Base-by-base conservation (phyloP, 2,888 invertebrate genomes). In the Cremastinae sp. region DNA sequence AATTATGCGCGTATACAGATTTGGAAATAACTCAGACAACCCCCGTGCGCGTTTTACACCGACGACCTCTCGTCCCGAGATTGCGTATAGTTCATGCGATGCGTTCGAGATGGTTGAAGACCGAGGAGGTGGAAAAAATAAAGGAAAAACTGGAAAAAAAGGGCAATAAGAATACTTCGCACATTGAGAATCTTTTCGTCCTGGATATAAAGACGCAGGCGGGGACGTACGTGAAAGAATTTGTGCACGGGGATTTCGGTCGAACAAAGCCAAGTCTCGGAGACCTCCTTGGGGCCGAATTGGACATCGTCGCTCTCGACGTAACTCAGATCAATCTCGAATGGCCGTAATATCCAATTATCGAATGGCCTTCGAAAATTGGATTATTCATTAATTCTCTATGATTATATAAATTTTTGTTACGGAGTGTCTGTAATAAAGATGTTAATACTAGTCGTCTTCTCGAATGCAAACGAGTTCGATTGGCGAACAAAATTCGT, bases 181-280 rank as follows among this genome's bases (percentile, higher is more conserved):
- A 79, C 43, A 34, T 80, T 5, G 79, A 81, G 18, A 49, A 91
- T 78, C 90, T 94, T 59, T 93, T 98, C 83, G 91, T 92, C 54
- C 84, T 97, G 28, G 92, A 93, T 74, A 82, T 97, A 16, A 92
- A 92, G 58, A 96, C 97, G 0, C 95, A 97, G 86, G 98, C 98
- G 8, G 98, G 98, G 47, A 97, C 98, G 43, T 99, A 99, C 88
- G 94, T 99, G 0, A 99, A 99, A 90, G 99, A 99, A 91, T 96
- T 99, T 91, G 96, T 97, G 16, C 98, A 99, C 90, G 97, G 98
- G 1, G 99, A 99, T 91, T 95, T 98, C 87, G 96, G 96, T 0
- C 92, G 99, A 81, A 97, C 98, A 0, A 88, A 87, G 8, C 99
- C 99, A 0, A 94, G 93, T 83, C 90, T 98, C 22, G 90, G 93